Percentiles rank a stretch among this genome's conserved stretches.
These are phyloP conservation scores for Spodoptera littoralis DNA, from an alignment of 2,888 invertebrate genomes.

Conservation along the genomic window DNA sequence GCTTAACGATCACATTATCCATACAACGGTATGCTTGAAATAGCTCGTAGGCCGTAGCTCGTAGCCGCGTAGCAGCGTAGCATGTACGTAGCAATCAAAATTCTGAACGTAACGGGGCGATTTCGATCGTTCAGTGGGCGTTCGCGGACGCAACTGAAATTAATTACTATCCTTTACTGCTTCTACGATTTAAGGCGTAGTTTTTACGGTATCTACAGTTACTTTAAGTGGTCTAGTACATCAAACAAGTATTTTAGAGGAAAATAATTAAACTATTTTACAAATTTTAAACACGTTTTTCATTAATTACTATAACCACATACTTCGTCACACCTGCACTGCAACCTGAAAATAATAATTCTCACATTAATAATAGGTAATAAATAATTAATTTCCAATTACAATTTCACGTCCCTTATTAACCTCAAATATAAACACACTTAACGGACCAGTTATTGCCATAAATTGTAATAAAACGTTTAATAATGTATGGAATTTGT, in stretches of 20 bases:
- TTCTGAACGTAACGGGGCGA: conserved; percentile 69
- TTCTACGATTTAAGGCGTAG: conserved; percentile 6
- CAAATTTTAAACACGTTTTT: too few relatives aligned
- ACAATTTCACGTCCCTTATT: conserved; percentile 42
- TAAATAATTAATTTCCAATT: conserved; percentile 41
- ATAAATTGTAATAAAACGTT: conserved; percentile 53
- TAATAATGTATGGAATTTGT: conserved; percentile 53
- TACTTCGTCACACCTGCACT: too few relatives aligned
- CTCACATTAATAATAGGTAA: conserved; percentile 7
- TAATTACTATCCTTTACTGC: conserved; percentile 61
- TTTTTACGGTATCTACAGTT: conserved; percentile 2
- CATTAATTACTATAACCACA: too few relatives aligned
- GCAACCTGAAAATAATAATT: conserved; percentile 9
- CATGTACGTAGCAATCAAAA: conserved; percentile 67
- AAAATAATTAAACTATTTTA: too few relatives aligned
- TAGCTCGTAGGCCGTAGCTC: conserved; percentile 58
- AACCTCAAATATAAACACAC: conserved; percentile 47
- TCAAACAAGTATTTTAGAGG: too few relatives aligned
- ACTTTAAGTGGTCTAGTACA: too few relatives aligned
- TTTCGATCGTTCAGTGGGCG: conserved; percentile 68
- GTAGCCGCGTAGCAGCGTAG: conserved; percentile 50
- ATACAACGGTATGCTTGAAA: conserved; percentile 54
- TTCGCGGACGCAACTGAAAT: conserved; percentile 67
- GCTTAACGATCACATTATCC: conserved; percentile 49
- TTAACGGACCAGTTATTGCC: conserved; percentile 33